Evolutionary conservation across 2,113 vertebrate genomes (phyloP).

Genomic region (Ictalurus punctatus): DNA sequence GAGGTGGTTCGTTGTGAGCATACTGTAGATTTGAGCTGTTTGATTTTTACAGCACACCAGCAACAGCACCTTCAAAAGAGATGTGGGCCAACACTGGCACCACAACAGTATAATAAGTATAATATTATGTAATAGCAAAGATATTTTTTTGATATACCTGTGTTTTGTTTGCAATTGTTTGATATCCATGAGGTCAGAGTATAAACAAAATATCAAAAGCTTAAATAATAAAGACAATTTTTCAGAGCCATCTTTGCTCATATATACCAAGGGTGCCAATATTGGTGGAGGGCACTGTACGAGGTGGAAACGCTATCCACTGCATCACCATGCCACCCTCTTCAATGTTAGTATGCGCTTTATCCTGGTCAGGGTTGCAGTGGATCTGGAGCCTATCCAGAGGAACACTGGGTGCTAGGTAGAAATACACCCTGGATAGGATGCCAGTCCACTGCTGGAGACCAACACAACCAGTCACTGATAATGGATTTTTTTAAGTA

Average conservation of each 20-base stretch:
- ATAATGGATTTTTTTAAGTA: not conserved
- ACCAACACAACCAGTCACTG: not conserved
- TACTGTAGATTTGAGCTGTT: constrained; percentile 25
- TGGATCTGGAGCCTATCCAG: not conserved
- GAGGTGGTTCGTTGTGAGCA: constrained; percentile 10
- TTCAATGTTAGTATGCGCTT: not conserved
- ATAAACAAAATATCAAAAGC: too few species aligned
- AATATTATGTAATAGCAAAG: too few species aligned
- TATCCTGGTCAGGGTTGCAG: not conserved
- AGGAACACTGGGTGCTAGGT: not conserved
- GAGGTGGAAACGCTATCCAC: not conserved
- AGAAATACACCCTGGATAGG: not conserved
- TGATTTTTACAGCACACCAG: constrained; percentile 9
- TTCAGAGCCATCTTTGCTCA: too few species aligned
- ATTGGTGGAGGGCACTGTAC: too few species aligned
- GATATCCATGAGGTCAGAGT: too few species aligned
- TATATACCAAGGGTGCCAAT: too few species aligned
- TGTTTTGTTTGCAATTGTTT: too few species aligned
- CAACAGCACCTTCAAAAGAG: not conserved
- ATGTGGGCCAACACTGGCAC: not conserved
- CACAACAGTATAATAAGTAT: not conserved
- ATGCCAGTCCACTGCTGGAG: not conserved
- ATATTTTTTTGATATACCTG: too few species aligned
- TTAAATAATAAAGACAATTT: too few species aligned
- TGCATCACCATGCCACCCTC: not conserved